Evolutionary conservation across 2,113 vertebrate genomes (phyloP), one percentile per base, ranked within the genome.

Genomic region (Scomber scombrus): DNA sequence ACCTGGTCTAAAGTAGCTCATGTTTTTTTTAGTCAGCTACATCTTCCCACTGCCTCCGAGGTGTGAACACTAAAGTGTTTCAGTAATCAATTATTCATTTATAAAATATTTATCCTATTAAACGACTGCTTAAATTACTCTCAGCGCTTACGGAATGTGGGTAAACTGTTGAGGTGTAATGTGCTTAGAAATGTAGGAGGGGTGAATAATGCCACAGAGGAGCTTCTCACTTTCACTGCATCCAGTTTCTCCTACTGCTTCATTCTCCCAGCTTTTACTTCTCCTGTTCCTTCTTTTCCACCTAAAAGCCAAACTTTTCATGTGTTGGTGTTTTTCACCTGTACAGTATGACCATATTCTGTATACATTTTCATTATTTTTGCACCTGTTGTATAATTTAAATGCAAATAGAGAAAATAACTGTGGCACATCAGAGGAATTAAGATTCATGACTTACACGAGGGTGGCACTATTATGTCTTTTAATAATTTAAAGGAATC

Each of bases 81-180:
- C 34, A 40, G 34, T 52, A 19, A 47, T 66, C 8, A 58, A 82
- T 60, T 51, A 76, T 54, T 45, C 34, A 71, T 57, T 66, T 11
- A 34, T 54, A 9, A 75, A 72, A 61, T 61, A 67, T 71, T 65
- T 46, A 50, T 57, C 52, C 8, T 43, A 23, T 34, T 63, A 49
- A 64, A 64, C 3, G 4, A 40, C 56, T 31, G 26, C n/a, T 11
- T 56, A 26, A 56, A 70, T 47, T 23, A 29, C 47, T 19, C 21
- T 29, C n/a, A 19, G 14, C 16, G 31, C 5, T 54, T 31, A 31
- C 23, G 18, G 15, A 52, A 34, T 31, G 49, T 70, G 40, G 31
- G 52, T 46, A 15, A 55, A 54, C 23, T 70, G 10, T 26, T 47
- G 0, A 21, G 11, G 14, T 54, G 15, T 19, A 45, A 54, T 46